Evolutionary conservation across 2,113 vertebrate species (phyloP), one percentile per base, ranked within the genome.

Genomic region (Semnornis frantzii): DNA sequence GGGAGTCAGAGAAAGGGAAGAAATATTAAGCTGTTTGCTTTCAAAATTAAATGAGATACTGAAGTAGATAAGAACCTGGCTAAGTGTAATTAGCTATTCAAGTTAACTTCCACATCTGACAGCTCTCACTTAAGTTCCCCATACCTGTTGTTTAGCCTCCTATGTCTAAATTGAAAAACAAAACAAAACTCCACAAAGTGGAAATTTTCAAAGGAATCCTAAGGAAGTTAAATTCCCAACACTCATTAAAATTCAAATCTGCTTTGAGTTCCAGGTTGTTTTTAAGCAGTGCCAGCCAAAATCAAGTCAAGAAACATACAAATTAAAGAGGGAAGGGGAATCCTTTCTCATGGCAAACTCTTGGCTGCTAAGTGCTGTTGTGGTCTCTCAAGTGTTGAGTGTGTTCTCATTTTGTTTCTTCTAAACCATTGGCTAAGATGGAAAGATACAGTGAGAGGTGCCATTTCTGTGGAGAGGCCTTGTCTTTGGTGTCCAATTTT

Each of bases 121-220:
- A 81, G 62, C 64, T 73, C 72, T 66, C 63, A 33, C 37, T 72
- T 18, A 46, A n/a, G 15, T 33, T 84, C 69, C 62, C 31, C 39
- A 2, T 69, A 58, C 8, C 19, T 74, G 1, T n/a, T 85, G 57
- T 83, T 92, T 85, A 54, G 75, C 77, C 58, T 90, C 78, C 70
- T 90, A 1, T 25, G 65, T 57, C 66, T 84, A 58, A 24, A 44
- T 90, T 71, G 57, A 64, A 86, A 88, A 86, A 33, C 76, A 74
- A 74, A 88, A 14, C 24, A 31, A 77, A 94, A 55, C 58, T 85
- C 66, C 73, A 25, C 79, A 34, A 81, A 58, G 28, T 78, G 59
- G 70, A 48, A 48, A 44, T 75, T 95, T 82, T 30, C 73, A 75
- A 84, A 90, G 92, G 86, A 93, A 88, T 81, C 83, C 42, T 5